Percentiles rank a stretch among this genome's conserved stretches.
These are phyloP conservation scores for Rachycentron canadum DNA, from an alignment of 2,797 vertebrate genomes.

Conservation along the genomic window DNA sequence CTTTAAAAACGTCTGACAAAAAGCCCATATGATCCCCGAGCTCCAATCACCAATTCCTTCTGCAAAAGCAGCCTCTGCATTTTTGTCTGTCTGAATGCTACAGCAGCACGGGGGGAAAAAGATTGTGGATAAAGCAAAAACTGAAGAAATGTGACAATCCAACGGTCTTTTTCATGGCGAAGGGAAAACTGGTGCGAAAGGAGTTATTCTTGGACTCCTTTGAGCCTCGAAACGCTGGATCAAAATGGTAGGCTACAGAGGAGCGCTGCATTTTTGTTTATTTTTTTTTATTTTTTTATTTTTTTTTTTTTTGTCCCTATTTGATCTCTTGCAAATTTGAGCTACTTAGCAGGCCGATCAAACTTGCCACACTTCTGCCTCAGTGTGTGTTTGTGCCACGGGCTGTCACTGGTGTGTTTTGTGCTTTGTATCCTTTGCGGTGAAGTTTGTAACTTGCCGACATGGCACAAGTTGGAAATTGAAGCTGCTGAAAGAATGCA, in stretches of 20 bases:
- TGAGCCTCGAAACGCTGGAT: constrained; percentile 88
- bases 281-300: constrained; percentile 61
- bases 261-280: constrained; percentile 72
- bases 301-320: constrained; percentile 68
- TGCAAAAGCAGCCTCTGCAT: constrained; percentile 89
- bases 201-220: constrained; percentile 88
- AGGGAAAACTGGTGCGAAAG: constrained; percentile 82
- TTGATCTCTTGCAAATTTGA: constrained; percentile 81
- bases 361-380: constrained; percentile 80
- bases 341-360: constrained; percentile 79
- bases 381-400: constrained; percentile 33
- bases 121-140: constrained; percentile 68
- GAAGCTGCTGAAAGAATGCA: constrained; percentile 78
- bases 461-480: constrained; percentile 74
- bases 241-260: constrained; percentile 93
- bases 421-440: constrained; percentile 39
- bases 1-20: constrained; percentile 91
- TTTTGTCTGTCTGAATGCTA: constrained; percentile 86
- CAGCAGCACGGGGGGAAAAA: constrained; percentile 81
- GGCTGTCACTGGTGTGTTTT: constrained; percentile 46
- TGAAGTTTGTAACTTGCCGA: constrained; percentile 85
- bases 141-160: constrained; percentile 85
- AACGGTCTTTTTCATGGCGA: constrained; percentile 87
- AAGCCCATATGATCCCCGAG: constrained; percentile 92
- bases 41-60: constrained; percentile 91